Percentiles rank a stretch among this genome's conserved stretches.
Conservation (phyloP, 23 tunicate species). For the Ascidia mentula region DNA sequence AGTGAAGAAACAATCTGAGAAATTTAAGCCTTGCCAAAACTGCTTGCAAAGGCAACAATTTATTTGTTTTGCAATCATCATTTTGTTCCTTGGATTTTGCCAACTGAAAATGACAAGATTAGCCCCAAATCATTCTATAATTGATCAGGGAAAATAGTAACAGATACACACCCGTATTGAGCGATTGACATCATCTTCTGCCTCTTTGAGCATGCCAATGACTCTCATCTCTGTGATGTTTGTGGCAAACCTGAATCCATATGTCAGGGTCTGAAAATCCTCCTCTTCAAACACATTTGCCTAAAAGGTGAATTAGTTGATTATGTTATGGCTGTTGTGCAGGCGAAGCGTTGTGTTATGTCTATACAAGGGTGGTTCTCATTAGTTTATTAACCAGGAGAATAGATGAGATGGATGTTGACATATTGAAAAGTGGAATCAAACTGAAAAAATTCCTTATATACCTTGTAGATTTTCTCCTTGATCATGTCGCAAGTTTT, state of each 20-base stretch:
- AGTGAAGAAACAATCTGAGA: conserved; percentile 66
- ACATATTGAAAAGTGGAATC: too few species aligned
- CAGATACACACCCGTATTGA: conserved; percentile 26
- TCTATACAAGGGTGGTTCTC: too few species aligned
- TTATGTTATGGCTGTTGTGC: not conserved
- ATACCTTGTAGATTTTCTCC: conserved; percentile 73
- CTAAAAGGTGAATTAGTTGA: conserved; percentile 10
- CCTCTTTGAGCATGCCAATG: conserved; percentile 80
- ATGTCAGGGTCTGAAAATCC: conserved; percentile 77
- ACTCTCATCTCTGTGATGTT: conserved; percentile 54
- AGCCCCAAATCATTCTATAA: not conserved
- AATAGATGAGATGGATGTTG: too few species aligned
- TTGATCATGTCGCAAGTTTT: conserved; percentile 66
- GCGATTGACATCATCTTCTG: conserved; percentile 69
- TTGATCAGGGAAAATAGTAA: not conserved
- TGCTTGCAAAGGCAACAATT: conserved; percentile 36
- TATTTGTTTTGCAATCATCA: not conserved
- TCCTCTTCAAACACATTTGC: conserved; percentile 96
- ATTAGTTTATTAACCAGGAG: too few species aligned
- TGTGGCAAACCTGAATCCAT: conserved; percentile 71
- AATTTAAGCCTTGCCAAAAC: conserved; percentile 63
- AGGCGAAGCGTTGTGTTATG: not conserved
- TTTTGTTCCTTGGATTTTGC: not conserved
- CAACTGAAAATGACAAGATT: not conserved
- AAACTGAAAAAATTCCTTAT: too few species aligned